Percentiles rank a stretch among this genome's conserved stretches.
Evolutionary conservation across 2,113 vertebrate genomes (phyloP).

Genomic region (Columba livia): DNA sequence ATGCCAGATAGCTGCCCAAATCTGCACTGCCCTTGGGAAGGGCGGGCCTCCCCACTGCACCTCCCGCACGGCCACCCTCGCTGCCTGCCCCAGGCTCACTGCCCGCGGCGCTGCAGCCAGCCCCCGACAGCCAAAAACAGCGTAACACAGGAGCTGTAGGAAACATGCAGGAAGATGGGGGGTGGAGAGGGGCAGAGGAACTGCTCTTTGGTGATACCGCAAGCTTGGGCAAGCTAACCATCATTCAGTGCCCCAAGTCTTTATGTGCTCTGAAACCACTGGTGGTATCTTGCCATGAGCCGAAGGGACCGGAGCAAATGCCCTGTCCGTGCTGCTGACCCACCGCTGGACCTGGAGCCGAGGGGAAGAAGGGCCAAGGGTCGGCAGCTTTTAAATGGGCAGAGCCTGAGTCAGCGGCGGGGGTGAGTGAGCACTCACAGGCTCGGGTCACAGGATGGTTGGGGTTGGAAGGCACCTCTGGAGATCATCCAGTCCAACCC

Average conservation of each 20-base stretch:
- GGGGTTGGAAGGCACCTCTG: too few relatives aligned
- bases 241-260: fast-evolving
- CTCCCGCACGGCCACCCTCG: fast-evolving
- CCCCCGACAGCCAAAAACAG: not conserved
- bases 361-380: not conserved
- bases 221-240: not conserved
- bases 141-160: not conserved
- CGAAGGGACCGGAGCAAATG: not conserved
- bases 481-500: too few relatives aligned
- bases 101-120: not conserved
- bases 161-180: not conserved
- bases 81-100: fast-evolving
- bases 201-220: not conserved
- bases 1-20: not conserved
- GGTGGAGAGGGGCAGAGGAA: not conserved
- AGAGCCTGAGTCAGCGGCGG: not conserved
- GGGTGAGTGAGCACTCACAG: not conserved
- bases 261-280: not conserved
- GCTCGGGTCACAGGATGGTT: not conserved
- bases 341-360: fast-evolving
- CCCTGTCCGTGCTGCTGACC: fast-evolving
- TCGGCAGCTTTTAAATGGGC: not conserved
- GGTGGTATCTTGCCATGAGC: not conserved
- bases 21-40: not conserved
- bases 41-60: not conserved